phyloP scores from a whole-genome alignment of 2,888 invertebrate species.

The Zootermopsis nevadensis region DNA sequence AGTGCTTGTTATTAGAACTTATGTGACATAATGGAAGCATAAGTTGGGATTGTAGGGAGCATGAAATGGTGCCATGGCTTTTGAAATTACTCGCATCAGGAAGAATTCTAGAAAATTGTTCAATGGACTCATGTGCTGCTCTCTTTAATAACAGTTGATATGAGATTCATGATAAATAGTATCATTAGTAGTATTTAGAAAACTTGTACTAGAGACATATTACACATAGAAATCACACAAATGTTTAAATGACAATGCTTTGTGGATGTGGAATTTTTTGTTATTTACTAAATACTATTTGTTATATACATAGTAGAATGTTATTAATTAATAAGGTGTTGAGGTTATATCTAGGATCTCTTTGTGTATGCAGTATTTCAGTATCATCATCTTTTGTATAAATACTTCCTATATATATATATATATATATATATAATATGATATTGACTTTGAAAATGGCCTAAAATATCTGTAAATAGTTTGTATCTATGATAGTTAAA shows the following conservation, averaged over 20 bases:
- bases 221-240: slow-evolving; percentile 3
- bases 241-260: slow-evolving; percentile 14
- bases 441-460: slow-evolving; percentile 51
- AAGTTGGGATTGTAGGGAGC: too few relatives aligned
- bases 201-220: neutral
- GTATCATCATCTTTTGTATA: slow-evolving; percentile 40
- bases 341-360: slow-evolving; percentile 15
- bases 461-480: slow-evolving; percentile 52
- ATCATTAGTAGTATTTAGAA: neutral
- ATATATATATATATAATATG: slow-evolving; percentile 43
- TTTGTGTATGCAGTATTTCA: slow-evolving; percentile 37
- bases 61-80: neutral
- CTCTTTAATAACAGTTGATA: slow-evolving; percentile 7
- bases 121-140: slow-evolving; percentile 24
- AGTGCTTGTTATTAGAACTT: too few relatives aligned
- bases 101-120: neutral
- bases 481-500: slow-evolving; percentile 50
- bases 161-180: neutral
- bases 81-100: neutral
- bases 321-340: slow-evolving; percentile 11
- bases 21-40: too few relatives aligned
- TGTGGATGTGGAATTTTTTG: slow-evolving; percentile 25
- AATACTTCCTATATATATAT: slow-evolving; percentile 41
- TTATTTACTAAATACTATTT: slow-evolving; percentile 40
- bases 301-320: slow-evolving; percentile 28